Evolutionary conservation across 2,888 invertebrate species (phyloP), one percentile per base, ranked within the genome.

Genomic region (Limnephilus rhombicus): DNA sequence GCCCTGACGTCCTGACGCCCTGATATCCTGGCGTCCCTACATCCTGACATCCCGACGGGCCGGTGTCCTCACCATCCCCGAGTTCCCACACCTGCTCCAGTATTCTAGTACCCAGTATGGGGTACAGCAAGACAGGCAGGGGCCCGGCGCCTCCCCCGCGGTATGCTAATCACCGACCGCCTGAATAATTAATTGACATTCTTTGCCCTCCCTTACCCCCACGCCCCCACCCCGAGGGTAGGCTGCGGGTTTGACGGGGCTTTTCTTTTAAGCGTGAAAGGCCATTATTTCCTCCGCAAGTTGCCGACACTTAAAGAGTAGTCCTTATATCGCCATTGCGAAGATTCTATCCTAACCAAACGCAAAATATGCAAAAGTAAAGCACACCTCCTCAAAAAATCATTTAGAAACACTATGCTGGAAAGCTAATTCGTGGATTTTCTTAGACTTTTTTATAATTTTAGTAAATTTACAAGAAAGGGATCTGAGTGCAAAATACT

Each of bases 111-210:
- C 81, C 89, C 83, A 37, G 90, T 34, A 24, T 34, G 81, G 85
- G 83, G 45, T 13, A 41, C 90, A 80, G 83, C 41, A 68, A 68
- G 53, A 24, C 53, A 68, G 53, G 53, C 53, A 7, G 53, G 53
- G 53, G 18, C 24, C 53, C 53, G 1, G 96, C 96, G 96, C 96
- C 96, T 91, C 87, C 85, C 91, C 91, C 92, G 93, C 90, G 93
- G 94, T 92, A 94, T 94, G 94, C 94, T 94, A 94, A 94, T 94
- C 93, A 94, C 93, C 94, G 92, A 93, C 93, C 94, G 93, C 93
- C 93, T 94, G 94, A 94, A 94, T 94, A 94, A 94, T 94, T 94
- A 94, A 94, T 94, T 94, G 94, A 93, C 94, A 94, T 94, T 94
- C 94, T 93, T 93, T 93, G 90, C 92, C 89, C 90, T 68, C 53